Evolutionary conservation across 1,140 invertebrate species (phyloP).

Genomic region (Rhopalosiphum padi): DNA sequence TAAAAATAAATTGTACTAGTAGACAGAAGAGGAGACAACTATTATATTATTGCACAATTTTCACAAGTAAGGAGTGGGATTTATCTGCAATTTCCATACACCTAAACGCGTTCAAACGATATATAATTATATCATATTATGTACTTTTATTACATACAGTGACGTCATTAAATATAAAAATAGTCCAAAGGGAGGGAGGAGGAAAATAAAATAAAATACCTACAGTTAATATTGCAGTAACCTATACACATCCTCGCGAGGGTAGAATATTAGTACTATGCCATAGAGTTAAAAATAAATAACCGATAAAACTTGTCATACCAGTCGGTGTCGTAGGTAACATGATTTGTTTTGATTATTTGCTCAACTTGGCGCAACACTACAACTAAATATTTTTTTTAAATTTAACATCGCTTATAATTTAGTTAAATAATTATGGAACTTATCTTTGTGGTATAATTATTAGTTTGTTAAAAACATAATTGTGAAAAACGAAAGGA

Average conservation of each 20-base stretch:
- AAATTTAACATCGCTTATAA: background rate
- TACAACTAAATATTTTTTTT: background rate
- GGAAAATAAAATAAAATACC: background rate
- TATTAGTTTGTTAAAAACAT: background rate
- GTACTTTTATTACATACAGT: background rate
- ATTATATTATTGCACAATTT: background rate
- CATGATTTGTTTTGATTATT: background rate
- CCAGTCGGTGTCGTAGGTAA: background rate
- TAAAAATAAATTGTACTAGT: background rate
- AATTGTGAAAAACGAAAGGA: background rate
- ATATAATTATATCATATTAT: background rate
- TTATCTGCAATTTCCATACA: background rate
- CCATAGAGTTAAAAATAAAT: background rate
- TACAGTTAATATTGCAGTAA: background rate
- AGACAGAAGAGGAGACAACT: background rate
- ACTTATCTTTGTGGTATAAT: background rate
- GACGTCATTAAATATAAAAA: background rate
- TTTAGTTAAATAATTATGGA: background rate
- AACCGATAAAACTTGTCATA: background rate
- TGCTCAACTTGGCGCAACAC: background rate
- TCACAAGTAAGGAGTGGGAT: background rate
- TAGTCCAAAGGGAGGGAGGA: too few relatives aligned
- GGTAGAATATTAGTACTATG: background rate
- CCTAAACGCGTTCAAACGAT: background rate
- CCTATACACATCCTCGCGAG: background rate